Evolutionary conservation across 1,140 invertebrate genomes (phyloP), one percentile per base, ranked within the genome.

Genomic region (Brachionus plicatilis): DNA sequence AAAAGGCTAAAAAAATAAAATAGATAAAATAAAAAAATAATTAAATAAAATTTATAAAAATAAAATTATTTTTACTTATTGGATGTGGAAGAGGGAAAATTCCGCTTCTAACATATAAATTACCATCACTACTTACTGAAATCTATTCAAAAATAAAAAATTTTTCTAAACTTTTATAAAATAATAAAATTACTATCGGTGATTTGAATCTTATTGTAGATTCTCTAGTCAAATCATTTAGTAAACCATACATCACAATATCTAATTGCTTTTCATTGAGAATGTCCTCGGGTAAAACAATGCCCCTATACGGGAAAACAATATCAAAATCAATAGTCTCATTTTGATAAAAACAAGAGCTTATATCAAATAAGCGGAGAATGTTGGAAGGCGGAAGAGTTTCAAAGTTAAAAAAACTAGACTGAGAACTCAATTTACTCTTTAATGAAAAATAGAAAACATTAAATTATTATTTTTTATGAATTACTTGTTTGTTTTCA

Each of bases 401-500:
- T n/a, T 82, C 43, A 37, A 29, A 82, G 24, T 82, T 82, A 29
- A 65, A 82, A 65, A 82, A 82, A 68, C 65, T 82, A 24, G 79
- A 82, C 66, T 82, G 65, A n/a, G 79, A 82, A 47, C 24, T 65
- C 27, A 82, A 33, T 45, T 17, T 7, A 41, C 20, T 60, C 79
- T 65, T 76, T 50, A 60, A 65, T 29, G 0, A n/a, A 47, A 47
- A 12, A 47, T 47, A 14, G 14, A 14, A 20, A 82, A 29, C 17
- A 41, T 60, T 37, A 47, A 68, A 17, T 65, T 82, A 37, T 60
- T 29, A 41, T 12, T 50, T 78, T 65, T 27, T 12, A 24, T 37
- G 12, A 80, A 41, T 17, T 65, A 82, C 79, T 27, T 37, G 56
- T 20, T 60, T 27, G 17, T 43, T 45, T 27, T 82, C 65, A 14